Base-by-base conservation (phyloP, 2,888 invertebrate genomes). In the Stenichneumon culpator region DNA sequence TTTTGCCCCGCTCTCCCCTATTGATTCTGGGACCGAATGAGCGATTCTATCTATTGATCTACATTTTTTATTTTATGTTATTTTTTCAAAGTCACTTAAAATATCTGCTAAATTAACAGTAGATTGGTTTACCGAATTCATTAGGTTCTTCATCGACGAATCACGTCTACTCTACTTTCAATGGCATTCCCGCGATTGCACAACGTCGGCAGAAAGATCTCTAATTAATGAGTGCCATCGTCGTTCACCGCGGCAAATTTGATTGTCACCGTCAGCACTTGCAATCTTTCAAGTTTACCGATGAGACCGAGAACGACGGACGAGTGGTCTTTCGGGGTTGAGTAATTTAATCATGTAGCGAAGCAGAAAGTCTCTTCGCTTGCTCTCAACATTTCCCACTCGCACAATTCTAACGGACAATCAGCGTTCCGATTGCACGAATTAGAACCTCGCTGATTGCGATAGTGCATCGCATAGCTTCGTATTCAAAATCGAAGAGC, bases 231-330 rank as follows among this genome's bases (percentile, higher is more conserved):
- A 72, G 82, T n/a, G 50, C 68, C 39, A 80, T 73, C 54, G 57
- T 57, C 50, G 11, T 57, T 28, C 50, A 11, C 65, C 68, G 50
- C 69, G 25, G 74, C 78, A 75, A 52, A 82, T 80, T 85, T 74
- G 73, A 82, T 85, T 83, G 80, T 83, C 80, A 52, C 77, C 67
- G 80, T 85, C 77, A 85, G 83, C 86, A 83, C 54, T 86, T 50
- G 79, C 52, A 77, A 78, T 83, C 69, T 70, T 84, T 70, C 57
- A 75, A 82, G 65, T 79, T 81, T 52, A 70, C 67, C 72, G 19
- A 52, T 57, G 70, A 74, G 70, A 69, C 50, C 22, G 74, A 70
- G 28, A 28, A 63, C 63, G 74, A 63, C 54, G 74, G 19, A 47
- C 47, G 22, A 19, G 54, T 57, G n/a, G 72, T 52, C 39, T 67